Evolutionary conservation across 2,113 vertebrate genomes (phyloP), one percentile per base, ranked within the genome.

Genomic region (Mastomys coucha): DNA sequence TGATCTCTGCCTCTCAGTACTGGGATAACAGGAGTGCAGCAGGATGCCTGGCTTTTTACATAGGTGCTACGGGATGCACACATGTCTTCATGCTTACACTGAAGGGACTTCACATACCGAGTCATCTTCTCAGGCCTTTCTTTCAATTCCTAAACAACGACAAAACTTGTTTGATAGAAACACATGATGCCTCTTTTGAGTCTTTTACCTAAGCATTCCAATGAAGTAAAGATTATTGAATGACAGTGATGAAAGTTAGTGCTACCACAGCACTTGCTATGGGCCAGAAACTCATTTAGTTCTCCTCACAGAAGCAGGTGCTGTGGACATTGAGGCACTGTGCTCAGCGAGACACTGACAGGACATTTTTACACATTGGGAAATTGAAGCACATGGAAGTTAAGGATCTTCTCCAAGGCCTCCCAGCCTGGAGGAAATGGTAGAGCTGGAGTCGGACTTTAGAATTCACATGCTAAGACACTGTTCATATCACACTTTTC

Each of bases 161-260:
- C 75, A 93, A 36, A 7, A 33, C 7, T 53, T 73, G 60, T 85
- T 63, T 85, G 56, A 9, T 28, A 1, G 86, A 89, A 96, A 28
- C 33, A 13, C 73, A 36, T 80, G 33, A 58, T 42, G 81, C n/a
- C 76, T 58, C 24, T 58, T 94, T 94, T 88, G 72, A 22, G 67
- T 8, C 20, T 10, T 96, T 58, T 95, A 85, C 36, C 70, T 91
- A 78, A 88, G 14, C 11, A 73, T 86, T 82, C 31, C 6, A 88
- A 73, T 88, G 49, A 87, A 72, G 42, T 49, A 51, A 91, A 36
- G 84, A 80, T 77, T n/a, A 81, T 88, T 73, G 69, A 91, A 88
- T 89, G 72, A 90, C 24, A n/a, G 58, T 26, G 49, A 36, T 88
- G 80, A 75, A 53, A 94, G 24, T 31, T 53, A 85, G 11, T 69